phyloP scores from a whole-genome alignment of 64 coral and sea anemone genomes.

The Pocillopora damicornis region DNA sequence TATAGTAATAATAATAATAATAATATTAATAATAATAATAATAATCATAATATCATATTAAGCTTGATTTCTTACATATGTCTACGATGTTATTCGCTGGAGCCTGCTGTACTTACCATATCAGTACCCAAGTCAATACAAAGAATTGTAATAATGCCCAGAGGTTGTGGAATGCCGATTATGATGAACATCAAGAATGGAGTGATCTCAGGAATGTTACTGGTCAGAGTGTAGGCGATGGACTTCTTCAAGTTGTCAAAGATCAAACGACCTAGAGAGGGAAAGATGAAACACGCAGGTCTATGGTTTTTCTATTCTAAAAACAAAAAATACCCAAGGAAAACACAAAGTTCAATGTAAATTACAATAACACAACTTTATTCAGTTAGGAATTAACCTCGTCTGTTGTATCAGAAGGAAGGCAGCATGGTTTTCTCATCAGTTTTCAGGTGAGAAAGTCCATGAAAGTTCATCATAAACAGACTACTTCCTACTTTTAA shows the following conservation, averaged over 20 bases:
- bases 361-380: too few relatives aligned
- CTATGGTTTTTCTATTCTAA: conserved; percentile 15
- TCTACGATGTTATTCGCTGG: too few relatives aligned
- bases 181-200: conserved; percentile 90
- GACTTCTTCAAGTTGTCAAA: conserved; percentile 99
- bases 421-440: conserved; percentile 8
- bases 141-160: conserved; percentile 92
- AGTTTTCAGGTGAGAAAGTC: background rate
- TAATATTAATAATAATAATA: too few relatives aligned
- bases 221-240: conserved; percentile 98
- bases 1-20: background rate
- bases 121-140: conserved; percentile 98
- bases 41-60: too few relatives aligned
- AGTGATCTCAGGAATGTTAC: conserved; percentile 98
- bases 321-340: conserved; percentile 55
- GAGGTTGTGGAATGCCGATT: conserved; percentile 77
- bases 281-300: background rate
- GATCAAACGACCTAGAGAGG: conserved; percentile 66
- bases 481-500: background rate
- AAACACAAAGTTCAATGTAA: background rate
- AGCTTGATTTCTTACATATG: too few relatives aligned
- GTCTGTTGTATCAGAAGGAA: conserved; percentile 3
- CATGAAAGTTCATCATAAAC: background rate
- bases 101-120: conserved; percentile 58
- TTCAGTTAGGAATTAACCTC: background rate